Evolutionary conservation across 2,888 invertebrate species (phyloP), one percentile per base, ranked within the genome.

Genomic region (Phyllotreta striolata): DNA sequence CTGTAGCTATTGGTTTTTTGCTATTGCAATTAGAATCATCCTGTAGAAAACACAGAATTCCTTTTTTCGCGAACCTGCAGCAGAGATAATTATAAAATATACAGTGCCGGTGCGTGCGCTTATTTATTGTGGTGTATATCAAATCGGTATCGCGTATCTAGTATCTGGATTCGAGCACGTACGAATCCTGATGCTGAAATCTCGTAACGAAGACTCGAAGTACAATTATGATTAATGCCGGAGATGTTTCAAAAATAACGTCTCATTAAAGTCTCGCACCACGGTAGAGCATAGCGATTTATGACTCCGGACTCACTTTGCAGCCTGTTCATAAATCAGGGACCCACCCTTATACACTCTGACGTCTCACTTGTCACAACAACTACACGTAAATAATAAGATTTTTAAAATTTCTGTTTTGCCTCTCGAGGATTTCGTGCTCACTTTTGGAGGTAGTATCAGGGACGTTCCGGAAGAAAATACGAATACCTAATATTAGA

Each of bases 201-300:
- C 67, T 68, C 69, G 63, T 64, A 68, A 70, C 68, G 66, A 69
- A 63, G 64, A 66, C 65, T 64, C 61, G 52, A 60, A 66, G 71
- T 73, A 69, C 71, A 69, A 60, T 66, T 69, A 72, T 75, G 77
- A 78, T 77, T 77, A 79, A 78, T 78, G 77, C 72, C 66, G 62
- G 72, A 74, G 72, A 76, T 77, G 77, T 77, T 77, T 77, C 76
- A 77, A 78, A 78, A 78, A 78, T 77, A 78, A 77, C 77, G 78
- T 79, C 79, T 79, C 78, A 78, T 79, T 79, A 79, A 78, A 76
- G 78, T 79, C 78, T 71, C 72, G 72, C 70, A 72, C 72, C 71
- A 63, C 70, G 70, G 70, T 71, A 68, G 68, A 69, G 73, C 73
- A 73, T 73, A 70, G 73, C 77, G 75, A 79, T 79, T 79, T 79